Conservation (phyloP, 2,888 invertebrate species). For the Ypsolopha scabrella region DNA sequence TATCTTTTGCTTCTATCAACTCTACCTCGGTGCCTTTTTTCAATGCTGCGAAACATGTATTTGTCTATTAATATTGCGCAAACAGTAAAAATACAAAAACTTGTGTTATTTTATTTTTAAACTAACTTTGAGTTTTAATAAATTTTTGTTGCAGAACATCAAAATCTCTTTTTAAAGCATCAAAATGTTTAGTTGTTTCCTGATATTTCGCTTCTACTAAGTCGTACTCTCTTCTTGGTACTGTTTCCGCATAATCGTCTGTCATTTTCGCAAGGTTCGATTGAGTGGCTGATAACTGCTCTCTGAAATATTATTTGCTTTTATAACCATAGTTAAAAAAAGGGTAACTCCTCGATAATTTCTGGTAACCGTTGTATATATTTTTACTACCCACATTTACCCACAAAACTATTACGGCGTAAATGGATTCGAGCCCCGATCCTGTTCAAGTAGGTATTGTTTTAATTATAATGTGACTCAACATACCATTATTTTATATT, state of each 20-base stretch:
- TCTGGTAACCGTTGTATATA: too few species aligned
- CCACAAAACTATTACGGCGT: too few species aligned
- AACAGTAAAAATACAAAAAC: too few species aligned
- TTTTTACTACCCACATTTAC: too few species aligned
- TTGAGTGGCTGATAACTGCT: slow-evolving; percentile 47
- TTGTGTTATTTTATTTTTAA: neutral
- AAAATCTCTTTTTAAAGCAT: slow-evolving; percentile 23
- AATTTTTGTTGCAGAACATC: slow-evolving; percentile 28
- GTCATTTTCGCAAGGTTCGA: slow-evolving; percentile 39
- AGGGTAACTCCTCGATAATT: too few species aligned
- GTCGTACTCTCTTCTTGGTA: slow-evolving; percentile 53
- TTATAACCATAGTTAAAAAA: too few species aligned
- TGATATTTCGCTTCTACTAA: slow-evolving; percentile 30
- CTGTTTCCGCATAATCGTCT: slow-evolving; percentile 54
- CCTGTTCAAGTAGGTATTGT: too few species aligned
- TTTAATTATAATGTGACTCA: too few species aligned
- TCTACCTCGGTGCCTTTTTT: slow-evolving; percentile 47
- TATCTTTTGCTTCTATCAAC: slow-evolving; percentile 45
- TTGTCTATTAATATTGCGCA: too few species aligned
- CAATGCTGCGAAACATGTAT: slow-evolving; percentile 18
- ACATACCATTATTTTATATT: too few species aligned
- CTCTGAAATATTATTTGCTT: slow-evolving; percentile 24
- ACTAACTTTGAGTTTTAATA: slow-evolving; percentile 31
- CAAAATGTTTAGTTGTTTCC: slow-evolving; percentile 24
- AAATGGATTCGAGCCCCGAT: too few species aligned